A percentile compares a stretch with the other conserved stretches of the same genome.
Evolutionary conservation across 2,113 vertebrate genomes (phyloP).

Genomic region (Ibidorhyncha struthersii): DNA sequence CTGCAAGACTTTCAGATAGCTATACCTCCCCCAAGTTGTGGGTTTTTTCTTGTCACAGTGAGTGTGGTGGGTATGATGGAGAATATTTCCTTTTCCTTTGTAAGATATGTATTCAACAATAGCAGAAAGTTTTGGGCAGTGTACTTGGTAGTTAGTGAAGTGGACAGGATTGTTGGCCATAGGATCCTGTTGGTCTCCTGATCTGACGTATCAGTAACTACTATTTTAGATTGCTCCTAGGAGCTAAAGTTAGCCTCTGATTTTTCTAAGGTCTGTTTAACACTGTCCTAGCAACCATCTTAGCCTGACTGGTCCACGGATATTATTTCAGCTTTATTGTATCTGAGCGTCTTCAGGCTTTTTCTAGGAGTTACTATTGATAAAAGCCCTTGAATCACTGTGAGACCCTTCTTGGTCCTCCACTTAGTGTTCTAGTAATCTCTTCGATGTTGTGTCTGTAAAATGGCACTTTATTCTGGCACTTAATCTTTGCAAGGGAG

Average conservation of each 20-base stretch:
- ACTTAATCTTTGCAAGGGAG: background rate
- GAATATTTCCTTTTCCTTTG: background rate
- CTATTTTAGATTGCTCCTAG: background rate
- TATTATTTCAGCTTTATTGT: background rate
- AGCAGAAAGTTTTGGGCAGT: background rate
- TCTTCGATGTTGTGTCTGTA: background rate
- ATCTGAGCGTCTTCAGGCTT: background rate
- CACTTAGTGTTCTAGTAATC: background rate
- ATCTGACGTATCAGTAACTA: background rate
- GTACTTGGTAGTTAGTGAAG: background rate
- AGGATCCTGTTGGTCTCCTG: background rate
- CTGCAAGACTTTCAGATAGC: background rate
- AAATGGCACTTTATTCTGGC: background rate
- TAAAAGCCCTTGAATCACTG: background rate
- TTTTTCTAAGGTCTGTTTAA: background rate
- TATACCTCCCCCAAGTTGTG: background rate
- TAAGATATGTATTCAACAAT: rapidly evolving
- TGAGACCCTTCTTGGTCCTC: background rate
- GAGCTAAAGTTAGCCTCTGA: background rate
- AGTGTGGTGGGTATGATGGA: background rate
- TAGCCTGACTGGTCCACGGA: background rate
- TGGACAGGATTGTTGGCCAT: background rate
- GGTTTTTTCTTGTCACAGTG: background rate
- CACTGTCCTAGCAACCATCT: background rate
- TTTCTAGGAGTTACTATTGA: background rate